phyloP scores from a whole-genome alignment of 2,888 invertebrate genomes.

The Oxycera nigricornis region DNA sequence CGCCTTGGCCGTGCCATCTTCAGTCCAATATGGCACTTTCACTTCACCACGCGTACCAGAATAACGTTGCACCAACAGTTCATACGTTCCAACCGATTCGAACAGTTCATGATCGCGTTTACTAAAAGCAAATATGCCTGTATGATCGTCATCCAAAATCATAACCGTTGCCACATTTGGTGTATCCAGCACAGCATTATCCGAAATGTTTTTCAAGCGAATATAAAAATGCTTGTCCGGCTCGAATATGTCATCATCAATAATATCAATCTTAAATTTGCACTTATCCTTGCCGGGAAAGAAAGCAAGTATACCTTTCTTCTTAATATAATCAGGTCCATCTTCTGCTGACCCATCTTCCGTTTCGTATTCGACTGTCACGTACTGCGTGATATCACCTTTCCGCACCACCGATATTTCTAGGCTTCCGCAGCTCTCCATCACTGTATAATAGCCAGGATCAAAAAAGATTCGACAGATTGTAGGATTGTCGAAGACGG shows the following conservation, averaged over 20 bases:
- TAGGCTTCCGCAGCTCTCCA: slow-evolving; percentile 97
- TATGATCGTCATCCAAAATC: slow-evolving; percentile 99
- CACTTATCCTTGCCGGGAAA: slow-evolving; percentile 88
- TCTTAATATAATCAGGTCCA: slow-evolving; percentile 91
- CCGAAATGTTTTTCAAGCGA: slow-evolving; percentile 75
- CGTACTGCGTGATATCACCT: slow-evolving; percentile 79
- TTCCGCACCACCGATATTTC: slow-evolving; percentile 85
- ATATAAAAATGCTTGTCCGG: slow-evolving; percentile 99
- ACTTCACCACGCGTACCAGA: slow-evolving; percentile 96
- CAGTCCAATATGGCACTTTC: slow-evolving; percentile 84
- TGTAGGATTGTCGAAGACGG: slow-evolving; percentile 69
- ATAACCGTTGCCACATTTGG: slow-evolving; percentile 96
- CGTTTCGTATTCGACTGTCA: slow-evolving; percentile 90
- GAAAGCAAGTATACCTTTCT: slow-evolving; percentile 86
- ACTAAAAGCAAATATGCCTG: slow-evolving; percentile 93
- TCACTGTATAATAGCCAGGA: slow-evolving; percentile 97
- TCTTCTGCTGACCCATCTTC: slow-evolving; percentile 98
- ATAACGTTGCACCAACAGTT: slow-evolving; percentile 84
- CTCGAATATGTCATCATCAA: slow-evolving; percentile 99
- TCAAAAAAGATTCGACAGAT: slow-evolving; percentile 86
- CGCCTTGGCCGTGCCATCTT: slow-evolving; percentile 90
- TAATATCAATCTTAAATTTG: slow-evolving; percentile 88
- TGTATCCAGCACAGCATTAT: slow-evolving; percentile 74
- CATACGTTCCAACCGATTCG: slow-evolving; percentile 89
- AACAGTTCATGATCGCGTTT: slow-evolving; percentile 84